A percentile compares a stretch with the other conserved stretches of the same genome.
phyloP scores from a whole-genome alignment of 1,140 invertebrate genomes.

The Spodoptera frugiperda region DNA sequence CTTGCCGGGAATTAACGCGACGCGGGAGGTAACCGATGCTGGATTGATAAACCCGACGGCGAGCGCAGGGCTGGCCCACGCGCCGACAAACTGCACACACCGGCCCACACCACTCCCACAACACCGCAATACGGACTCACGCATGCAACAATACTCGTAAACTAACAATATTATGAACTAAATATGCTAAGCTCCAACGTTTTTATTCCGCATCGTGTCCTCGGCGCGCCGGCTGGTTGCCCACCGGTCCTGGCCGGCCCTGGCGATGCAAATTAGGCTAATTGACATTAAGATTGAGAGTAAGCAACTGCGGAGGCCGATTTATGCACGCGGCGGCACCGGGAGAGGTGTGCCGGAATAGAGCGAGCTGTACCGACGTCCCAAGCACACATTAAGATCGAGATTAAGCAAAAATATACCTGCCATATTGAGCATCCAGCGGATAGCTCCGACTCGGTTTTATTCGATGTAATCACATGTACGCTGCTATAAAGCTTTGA shows the following conservation, averaged over 20 bases:
- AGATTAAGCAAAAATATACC: slow-evolving; percentile 47
- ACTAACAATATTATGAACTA: slow-evolving; percentile 33
- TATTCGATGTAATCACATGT: slow-evolving; percentile 42
- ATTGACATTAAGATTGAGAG: slow-evolving; percentile 54
- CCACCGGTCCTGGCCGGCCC: slow-evolving; percentile 31
- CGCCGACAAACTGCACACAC: neutral
- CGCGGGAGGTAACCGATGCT: slow-evolving; percentile 65
- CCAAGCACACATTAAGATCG: slow-evolving; percentile 35
- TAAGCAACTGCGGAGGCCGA: slow-evolving; percentile 39
- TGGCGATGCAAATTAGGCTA: slow-evolving; percentile 54
- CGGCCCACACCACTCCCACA: neutral
- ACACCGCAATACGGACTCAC: neutral
- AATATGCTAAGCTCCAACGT: slow-evolving; percentile 13
- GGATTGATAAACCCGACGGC: slow-evolving; percentile 41
- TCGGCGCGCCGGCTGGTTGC: slow-evolving; percentile 1
- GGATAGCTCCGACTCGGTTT: slow-evolving; percentile 24
- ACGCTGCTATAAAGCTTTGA: slow-evolving; percentile 34
- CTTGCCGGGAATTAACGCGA: slow-evolving; percentile 73
- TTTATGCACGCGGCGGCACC: slow-evolving; percentile 38
- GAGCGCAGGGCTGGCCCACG: slow-evolving; percentile 36
- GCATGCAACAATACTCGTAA: slow-evolving; percentile 14
- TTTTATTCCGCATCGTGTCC: slow-evolving; percentile 12
- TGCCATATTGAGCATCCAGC: slow-evolving; percentile 39
- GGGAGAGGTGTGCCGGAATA: slow-evolving; percentile 39
- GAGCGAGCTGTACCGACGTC: slow-evolving; percentile 29